A percentile compares a stretch with the other conserved stretches of the same genome.
phyloP scores from a whole-genome alignment of 2,113 vertebrate species.

The Potamarius usumacintae region DNA sequence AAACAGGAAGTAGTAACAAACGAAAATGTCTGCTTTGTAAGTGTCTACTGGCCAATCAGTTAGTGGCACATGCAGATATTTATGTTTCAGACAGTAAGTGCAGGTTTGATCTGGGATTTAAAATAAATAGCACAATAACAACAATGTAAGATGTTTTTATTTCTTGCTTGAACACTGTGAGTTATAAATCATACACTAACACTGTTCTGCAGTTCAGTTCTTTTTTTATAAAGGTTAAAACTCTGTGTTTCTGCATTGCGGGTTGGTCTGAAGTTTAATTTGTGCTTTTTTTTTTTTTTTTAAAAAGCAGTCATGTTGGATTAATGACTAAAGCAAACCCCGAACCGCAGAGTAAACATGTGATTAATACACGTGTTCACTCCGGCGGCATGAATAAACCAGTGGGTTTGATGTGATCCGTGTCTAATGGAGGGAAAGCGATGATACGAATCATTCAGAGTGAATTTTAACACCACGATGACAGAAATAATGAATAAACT shows the following conservation, averaged over 20 bases:
- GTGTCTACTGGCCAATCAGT: not conserved
- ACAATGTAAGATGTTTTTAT: not conserved
- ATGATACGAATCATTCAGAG: slow-evolving; percentile 37
- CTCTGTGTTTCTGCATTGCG: not conserved
- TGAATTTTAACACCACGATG: slow-evolving; percentile 17
- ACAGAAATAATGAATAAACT: slow-evolving; percentile 48
- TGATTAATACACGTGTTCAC: slow-evolving; percentile 47
- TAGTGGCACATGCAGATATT: too few species aligned
- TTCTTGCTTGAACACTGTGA: not conserved
- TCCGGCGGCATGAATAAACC: slow-evolving; percentile 32
- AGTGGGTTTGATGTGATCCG: slow-evolving; percentile 43
- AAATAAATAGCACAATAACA: not conserved
- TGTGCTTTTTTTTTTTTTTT: not conserved
- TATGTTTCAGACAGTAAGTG: not conserved
- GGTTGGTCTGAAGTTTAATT: not conserved
- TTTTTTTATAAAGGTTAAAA: not conserved
- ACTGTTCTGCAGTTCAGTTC: not conserved
- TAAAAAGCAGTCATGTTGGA: not conserved
- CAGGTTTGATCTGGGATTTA: not conserved
- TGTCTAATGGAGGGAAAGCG: slow-evolving; percentile 48
- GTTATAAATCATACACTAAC: not conserved
- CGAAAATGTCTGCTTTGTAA: not conserved
- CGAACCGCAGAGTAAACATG: not conserved
- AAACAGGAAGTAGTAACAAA: not conserved
- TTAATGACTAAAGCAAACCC: slow-evolving; percentile 34